phyloP scores from a whole-genome alignment of 2,888 invertebrate species.

The Leucophenga maculata region DNA sequence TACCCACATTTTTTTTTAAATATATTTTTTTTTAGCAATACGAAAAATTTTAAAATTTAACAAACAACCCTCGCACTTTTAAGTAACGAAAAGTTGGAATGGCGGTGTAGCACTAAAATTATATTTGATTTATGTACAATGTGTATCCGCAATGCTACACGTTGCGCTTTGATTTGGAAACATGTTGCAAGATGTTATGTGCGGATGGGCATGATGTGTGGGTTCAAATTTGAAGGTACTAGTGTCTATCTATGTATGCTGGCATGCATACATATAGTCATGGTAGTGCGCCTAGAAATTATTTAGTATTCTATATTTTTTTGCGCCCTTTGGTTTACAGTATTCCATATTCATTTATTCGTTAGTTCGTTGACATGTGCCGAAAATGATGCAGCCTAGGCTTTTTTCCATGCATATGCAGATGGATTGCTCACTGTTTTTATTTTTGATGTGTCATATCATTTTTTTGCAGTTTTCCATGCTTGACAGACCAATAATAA shows the following conservation, averaged over 20 bases:
- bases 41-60: too few species aligned
- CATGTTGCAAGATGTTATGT: conserved; percentile 61
- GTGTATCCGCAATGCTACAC: conserved; percentile 20
- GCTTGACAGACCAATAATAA: conserved; percentile 61
- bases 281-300: conserved; percentile 45
- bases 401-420: conserved; percentile 27
- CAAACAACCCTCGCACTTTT: too few species aligned
- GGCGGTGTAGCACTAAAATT: conserved; percentile 32
- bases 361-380: conserved; percentile 58
- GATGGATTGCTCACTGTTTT: not conserved
- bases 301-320: conserved; percentile 52
- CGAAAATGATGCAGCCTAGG: conserved; percentile 35
- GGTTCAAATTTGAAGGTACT: too few species aligned
- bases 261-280: not conserved
- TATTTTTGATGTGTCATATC: conserved; percentile 32
- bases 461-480: conserved; percentile 36
- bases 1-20: too few species aligned
- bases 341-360: conserved; percentile 60
- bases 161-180: conserved; percentile 50
- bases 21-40: too few species aligned
- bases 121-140: conserved; percentile 59
- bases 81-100: conserved; percentile 41
- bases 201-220: conserved; percentile 2
- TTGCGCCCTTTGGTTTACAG: conserved; percentile 29
- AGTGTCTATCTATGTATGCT: too few species aligned